phyloP scores from a whole-genome alignment of 2,113 vertebrate species.

The Anolis carolinensis region DNA sequence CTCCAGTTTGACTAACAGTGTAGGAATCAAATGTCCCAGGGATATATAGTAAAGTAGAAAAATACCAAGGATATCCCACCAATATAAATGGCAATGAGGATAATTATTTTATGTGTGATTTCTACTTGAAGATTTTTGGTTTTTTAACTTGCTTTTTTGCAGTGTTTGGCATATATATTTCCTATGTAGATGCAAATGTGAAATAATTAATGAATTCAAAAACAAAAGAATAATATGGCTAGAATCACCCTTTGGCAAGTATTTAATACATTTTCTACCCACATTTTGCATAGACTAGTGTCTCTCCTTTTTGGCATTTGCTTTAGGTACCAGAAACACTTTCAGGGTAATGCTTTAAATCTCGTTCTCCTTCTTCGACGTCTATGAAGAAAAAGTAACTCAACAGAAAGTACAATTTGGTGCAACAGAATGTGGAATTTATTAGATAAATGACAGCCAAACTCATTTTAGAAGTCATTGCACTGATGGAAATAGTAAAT shows the following conservation, averaged over 20 bases:
- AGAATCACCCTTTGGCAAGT: background rate
- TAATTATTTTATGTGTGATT: background rate
- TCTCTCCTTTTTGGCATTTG: background rate
- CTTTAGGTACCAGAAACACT: background rate
- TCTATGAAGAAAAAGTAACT: slow-evolving; percentile 1
- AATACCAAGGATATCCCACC: background rate
- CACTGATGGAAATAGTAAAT: background rate
- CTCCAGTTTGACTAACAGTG: background rate
- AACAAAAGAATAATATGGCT: background rate
- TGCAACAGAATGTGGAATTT: slow-evolving; percentile 8
- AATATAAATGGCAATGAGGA: background rate
- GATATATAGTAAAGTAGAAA: background rate
- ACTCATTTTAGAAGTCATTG: slow-evolving; percentile 23
- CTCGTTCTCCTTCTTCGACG: background rate
- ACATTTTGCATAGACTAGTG: background rate
- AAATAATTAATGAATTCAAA: background rate
- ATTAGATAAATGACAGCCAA: slow-evolving; percentile 7
- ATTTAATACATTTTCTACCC: background rate
- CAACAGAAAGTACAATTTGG: background rate
- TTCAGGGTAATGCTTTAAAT: background rate
- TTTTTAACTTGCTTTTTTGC: background rate
- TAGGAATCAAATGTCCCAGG: background rate
- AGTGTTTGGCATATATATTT: background rate
- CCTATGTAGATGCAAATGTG: background rate
- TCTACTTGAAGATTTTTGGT: background rate